phyloP scores from a whole-genome alignment of 1,140 invertebrate genomes.

The Rhopalosiphum maidis region DNA sequence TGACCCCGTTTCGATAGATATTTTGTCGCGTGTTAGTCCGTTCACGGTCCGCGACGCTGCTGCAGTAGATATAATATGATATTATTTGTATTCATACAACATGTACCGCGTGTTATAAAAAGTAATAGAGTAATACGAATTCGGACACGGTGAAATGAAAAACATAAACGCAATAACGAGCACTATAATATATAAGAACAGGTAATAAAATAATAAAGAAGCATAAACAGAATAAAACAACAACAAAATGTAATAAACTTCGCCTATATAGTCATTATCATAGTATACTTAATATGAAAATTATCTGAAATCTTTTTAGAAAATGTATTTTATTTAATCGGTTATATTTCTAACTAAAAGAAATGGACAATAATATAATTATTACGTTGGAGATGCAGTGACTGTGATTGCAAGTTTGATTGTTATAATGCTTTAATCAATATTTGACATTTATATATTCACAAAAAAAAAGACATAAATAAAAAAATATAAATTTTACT shows the following conservation, averaged over 20 bases:
- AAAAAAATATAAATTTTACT: no score
- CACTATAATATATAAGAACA: background rate
- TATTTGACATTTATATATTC: no score
- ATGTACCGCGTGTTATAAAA: background rate
- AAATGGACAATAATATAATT: no score
- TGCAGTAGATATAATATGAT: background rate
- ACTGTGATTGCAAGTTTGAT: no score
- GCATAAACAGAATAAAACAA: no score
- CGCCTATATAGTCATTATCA: background rate
- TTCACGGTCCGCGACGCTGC: background rate
- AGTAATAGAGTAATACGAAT: background rate
- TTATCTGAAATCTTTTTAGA: background rate
- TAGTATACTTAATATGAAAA: background rate
- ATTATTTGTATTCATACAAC: background rate
- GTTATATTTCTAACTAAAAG: no score
- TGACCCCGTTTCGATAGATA: slow-evolving; percentile 28
- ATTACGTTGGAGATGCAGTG: no score
- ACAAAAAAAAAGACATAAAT: no score
- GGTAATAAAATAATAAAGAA: background rate
- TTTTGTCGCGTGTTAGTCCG: background rate
- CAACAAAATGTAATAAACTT: no score
- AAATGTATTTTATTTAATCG: background rate
- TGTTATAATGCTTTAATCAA: no score
- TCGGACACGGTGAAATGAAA: background rate
- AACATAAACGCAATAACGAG: background rate